These are phyloP conservation scores for Glandiceps talaboti DNA, from an alignment of 53 echinoderm and acorn worm species.

Conservation along the genomic window DNA sequence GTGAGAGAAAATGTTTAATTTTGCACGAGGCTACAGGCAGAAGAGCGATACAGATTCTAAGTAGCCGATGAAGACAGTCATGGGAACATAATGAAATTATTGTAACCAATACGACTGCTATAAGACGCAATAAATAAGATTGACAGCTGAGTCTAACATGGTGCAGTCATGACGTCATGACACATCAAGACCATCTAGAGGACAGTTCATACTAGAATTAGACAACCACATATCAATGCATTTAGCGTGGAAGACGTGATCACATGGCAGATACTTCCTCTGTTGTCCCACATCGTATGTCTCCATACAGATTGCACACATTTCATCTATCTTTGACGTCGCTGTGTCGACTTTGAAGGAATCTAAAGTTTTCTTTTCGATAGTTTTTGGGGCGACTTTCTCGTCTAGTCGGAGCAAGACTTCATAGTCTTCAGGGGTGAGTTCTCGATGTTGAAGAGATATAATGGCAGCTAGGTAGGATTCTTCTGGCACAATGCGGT, in stretches of 20 bases:
- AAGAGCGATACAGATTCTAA: too few relatives aligned
- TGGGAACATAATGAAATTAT: too few relatives aligned
- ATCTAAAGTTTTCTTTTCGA: conserved; percentile 16
- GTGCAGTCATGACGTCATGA: not conserved
- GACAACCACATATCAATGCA: conserved; percentile 87
- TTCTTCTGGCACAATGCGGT: conserved; percentile 18
- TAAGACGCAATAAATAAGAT: not conserved
- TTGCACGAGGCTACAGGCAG: too few relatives aligned
- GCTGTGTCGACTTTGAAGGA: conserved; percentile 22
- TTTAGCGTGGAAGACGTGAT: conserved; percentile 60
- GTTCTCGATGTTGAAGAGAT: conserved; percentile 65
- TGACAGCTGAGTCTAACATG: too few relatives aligned
- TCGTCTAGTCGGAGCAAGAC: conserved; percentile 66
- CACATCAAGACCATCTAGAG: conserved; percentile 70
- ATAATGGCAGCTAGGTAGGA: conserved; percentile 33
- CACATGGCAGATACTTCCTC: conserved; percentile 59
- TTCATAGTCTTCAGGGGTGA: conserved; percentile 93
- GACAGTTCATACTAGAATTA: conserved; percentile 63
- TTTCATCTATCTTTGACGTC: conserved; percentile 5
- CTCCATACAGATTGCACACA: conserved; percentile 82
- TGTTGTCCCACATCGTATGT: conserved; percentile 27
- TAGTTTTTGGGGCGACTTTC: conserved; percentile 56
- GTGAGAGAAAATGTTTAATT: too few relatives aligned
- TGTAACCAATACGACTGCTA: not conserved
- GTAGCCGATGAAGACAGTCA: too few relatives aligned